Percentiles rank a stretch among this genome's conserved stretches.
These are phyloP conservation scores for Acleris emargana DNA, from an alignment of 2,888 invertebrate species.

Conservation along the genomic window DNA sequence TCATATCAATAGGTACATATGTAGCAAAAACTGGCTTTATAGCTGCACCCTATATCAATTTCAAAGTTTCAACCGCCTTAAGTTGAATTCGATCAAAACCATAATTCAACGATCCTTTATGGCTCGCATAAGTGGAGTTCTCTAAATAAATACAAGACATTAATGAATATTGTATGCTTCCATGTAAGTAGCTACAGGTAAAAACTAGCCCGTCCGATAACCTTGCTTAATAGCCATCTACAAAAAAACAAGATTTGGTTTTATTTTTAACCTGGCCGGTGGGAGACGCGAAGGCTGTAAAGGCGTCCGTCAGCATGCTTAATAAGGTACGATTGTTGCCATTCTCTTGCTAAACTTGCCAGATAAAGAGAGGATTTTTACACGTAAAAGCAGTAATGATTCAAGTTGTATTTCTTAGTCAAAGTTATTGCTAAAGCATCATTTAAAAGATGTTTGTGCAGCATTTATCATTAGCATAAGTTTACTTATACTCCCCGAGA, in stretches of 20 bases:
- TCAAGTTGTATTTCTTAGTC: neutral
- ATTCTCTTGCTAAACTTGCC: too few relatives aligned
- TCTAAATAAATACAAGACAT: neutral
- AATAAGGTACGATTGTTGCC: conserved; percentile 19
- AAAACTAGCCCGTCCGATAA: conserved; percentile 6
- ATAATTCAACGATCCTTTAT: too few relatives aligned
- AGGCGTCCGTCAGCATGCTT: conserved; percentile 8
- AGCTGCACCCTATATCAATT: too few relatives aligned
- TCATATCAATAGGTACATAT: too few relatives aligned
- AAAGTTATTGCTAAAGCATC: neutral
- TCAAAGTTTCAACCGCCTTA: too few relatives aligned
- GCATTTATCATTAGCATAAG: conserved; percentile 5
- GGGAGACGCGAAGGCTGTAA: conserved; percentile 4
- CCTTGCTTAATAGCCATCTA: neutral
- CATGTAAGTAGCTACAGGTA: neutral
- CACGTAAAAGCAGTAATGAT: neutral
- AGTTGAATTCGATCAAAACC: too few relatives aligned
- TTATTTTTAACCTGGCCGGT: conserved; percentile 9
- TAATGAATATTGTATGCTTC: conserved; percentile 2
- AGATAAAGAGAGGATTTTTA: too few relatives aligned
- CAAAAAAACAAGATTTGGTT: neutral
- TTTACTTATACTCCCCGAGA: conserved; percentile 8
- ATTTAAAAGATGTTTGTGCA: neutral
- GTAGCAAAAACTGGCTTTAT: too few relatives aligned
- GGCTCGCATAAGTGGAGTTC: neutral